Evolutionary conservation across 2,797 vertebrate genomes (phyloP).

Genomic region (Adelosebastes latens): DNA sequence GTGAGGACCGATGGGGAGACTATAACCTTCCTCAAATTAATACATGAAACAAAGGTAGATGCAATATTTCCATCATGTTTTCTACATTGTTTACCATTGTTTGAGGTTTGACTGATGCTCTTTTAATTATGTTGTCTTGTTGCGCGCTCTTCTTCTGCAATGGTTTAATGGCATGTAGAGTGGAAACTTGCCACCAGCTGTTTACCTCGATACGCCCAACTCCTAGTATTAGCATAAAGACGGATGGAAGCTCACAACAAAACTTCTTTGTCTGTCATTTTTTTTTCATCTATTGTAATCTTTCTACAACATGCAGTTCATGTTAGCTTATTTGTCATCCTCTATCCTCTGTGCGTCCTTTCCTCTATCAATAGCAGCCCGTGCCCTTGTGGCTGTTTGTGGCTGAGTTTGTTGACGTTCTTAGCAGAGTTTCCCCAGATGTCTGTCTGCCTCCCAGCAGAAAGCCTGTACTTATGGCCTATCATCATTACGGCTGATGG

Average conservation of each 20-base stretch:
- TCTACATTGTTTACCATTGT: not conserved
- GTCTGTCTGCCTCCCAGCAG: not conserved
- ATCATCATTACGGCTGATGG: constrained; percentile 57
- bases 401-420: constrained; percentile 14
- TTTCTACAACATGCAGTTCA: not conserved
- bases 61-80: not conserved
- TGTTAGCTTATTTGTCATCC: not conserved
- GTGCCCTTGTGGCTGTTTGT: constrained; percentile 8
- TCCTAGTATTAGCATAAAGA: not conserved
- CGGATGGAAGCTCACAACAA: not conserved
- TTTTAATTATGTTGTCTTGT: not conserved
- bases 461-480: constrained; percentile 42
- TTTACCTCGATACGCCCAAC: not conserved
- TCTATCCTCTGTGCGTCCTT: not conserved
- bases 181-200: not conserved
- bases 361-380: not conserved
- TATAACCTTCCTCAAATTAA: not conserved
- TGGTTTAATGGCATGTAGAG: not conserved
- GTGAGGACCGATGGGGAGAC: not conserved
- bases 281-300: not conserved
- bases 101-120: not conserved
- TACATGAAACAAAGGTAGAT: not conserved
- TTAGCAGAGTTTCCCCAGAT: constrained; percentile 24
- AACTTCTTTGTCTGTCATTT: not conserved
- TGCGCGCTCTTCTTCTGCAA: not conserved